phyloP scores from a whole-genome alignment of 2,888 invertebrate genomes.

The Odontomyia ornata region DNA sequence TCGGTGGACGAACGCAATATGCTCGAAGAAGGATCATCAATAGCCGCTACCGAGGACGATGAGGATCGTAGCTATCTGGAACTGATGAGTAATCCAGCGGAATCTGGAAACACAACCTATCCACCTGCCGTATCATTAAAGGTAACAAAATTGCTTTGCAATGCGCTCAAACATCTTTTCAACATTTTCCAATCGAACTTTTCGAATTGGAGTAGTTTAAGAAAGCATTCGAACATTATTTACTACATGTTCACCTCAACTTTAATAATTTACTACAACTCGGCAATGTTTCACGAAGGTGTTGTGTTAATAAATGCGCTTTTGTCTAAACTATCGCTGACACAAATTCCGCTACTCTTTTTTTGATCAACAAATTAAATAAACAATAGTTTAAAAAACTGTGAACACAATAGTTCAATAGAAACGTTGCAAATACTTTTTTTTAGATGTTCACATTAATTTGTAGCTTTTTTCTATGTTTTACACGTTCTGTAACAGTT shows the following conservation, averaged over 20 bases:
- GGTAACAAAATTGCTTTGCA: slow-evolving; percentile 60
- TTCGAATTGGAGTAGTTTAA: slow-evolving; percentile 17
- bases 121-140: slow-evolving; percentile 66
- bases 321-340: slow-evolving; percentile 43
- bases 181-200: slow-evolving; percentile 16
- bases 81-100: slow-evolving; percentile 58
- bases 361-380: neutral
- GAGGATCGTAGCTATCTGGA: slow-evolving; percentile 72
- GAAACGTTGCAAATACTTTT: neutral
- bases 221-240: slow-evolving; percentile 29
- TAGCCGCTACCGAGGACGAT: slow-evolving; percentile 77
- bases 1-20: slow-evolving; percentile 67
- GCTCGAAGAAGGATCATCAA: slow-evolving; percentile 66
- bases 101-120: slow-evolving; percentile 52
- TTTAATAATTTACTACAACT: slow-evolving; percentile 21
- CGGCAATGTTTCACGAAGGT: slow-evolving; percentile 35
- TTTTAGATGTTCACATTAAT: neutral
- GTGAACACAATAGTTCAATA: neutral
- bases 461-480: slow-evolving; percentile 7
- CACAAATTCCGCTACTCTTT: slow-evolving; percentile 23
- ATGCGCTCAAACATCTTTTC: slow-evolving; percentile 27
- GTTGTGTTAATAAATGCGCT: slow-evolving; percentile 42
- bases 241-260: slow-evolving; percentile 37
- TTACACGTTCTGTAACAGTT: neutral
- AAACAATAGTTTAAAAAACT: neutral